Conservation (phyloP, 2,113 vertebrate species). For the Azemiops feae region DNA sequence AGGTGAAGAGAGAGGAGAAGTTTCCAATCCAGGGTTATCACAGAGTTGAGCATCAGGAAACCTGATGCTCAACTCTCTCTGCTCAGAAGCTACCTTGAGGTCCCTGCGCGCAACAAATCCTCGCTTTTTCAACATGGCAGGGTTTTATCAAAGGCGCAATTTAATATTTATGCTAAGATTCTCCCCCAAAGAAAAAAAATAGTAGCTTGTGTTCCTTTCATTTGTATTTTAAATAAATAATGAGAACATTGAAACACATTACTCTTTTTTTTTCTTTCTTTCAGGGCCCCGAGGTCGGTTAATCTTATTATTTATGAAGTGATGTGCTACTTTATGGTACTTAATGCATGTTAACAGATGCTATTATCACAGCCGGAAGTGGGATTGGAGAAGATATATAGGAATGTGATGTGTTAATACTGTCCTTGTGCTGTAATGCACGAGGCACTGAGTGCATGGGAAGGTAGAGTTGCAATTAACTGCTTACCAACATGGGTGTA, state of each 20-base stretch:
- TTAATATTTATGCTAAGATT: slow-evolving; percentile 88
- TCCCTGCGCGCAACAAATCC: slow-evolving; percentile 50
- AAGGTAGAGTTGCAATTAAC: slow-evolving; percentile 87
- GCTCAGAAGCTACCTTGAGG: slow-evolving; percentile 59
- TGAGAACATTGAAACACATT: slow-evolving; percentile 99
- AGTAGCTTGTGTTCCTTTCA: slow-evolving; percentile 94
- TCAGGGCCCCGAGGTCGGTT: slow-evolving; percentile 91
- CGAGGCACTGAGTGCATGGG: slow-evolving; percentile 81
- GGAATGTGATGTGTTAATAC: slow-evolving; percentile 89
- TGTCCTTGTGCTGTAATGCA: slow-evolving; percentile 83
- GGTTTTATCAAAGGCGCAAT: slow-evolving; percentile 74
- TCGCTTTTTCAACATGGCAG: slow-evolving; percentile 55
- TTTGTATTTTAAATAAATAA: slow-evolving; percentile 99
- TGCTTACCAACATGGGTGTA: slow-evolving; percentile 82
- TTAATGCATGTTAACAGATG: slow-evolving; percentile 99
- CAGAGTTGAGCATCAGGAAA: slow-evolving; percentile 50
- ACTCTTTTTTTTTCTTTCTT: slow-evolving; percentile 83
- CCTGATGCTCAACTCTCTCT: slow-evolving; percentile 30
- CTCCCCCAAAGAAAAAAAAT: slow-evolving; percentile 58
- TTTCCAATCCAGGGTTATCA: slow-evolving; percentile 51
- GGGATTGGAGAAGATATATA: slow-evolving; percentile 93
- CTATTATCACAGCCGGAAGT: slow-evolving; percentile 97
- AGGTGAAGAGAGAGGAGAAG: slow-evolving; percentile 41
- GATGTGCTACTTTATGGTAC: slow-evolving; percentile 99
- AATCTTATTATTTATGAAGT: slow-evolving; percentile 99